Conservation (phyloP, 1,140 invertebrate genomes). For the Heliconius hermathena region DNA sequence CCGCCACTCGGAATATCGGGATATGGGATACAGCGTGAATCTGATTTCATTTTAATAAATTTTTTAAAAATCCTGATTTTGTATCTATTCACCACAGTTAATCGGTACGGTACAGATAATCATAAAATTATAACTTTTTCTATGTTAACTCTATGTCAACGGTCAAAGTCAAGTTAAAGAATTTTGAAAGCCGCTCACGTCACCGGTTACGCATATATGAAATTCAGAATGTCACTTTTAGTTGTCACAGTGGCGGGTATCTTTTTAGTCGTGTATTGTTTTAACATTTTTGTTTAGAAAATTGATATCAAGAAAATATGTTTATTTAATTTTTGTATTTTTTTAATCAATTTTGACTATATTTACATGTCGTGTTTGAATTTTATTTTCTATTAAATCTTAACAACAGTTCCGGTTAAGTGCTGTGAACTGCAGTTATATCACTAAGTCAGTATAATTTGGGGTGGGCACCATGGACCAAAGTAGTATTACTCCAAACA, state of each 20-base stretch:
- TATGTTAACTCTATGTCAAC: constrained; percentile 12
- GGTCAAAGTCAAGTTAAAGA: constrained; percentile 17
- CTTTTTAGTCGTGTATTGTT: constrained; percentile 33
- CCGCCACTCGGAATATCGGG: too few relatives aligned
- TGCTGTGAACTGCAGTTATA: constrained; percentile 45
- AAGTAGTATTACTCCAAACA: constrained; percentile 80
- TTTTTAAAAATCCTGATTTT: too few relatives aligned
- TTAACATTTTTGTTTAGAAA: constrained; percentile 16
- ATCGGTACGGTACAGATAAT: background rate
- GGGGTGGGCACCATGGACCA: constrained; percentile 78
- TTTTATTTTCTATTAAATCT: constrained; percentile 12
- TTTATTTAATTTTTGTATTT: background rate
- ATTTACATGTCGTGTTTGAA: background rate
- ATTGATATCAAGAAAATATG: background rate
- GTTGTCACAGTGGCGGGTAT: constrained; percentile 35
- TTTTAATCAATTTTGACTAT: background rate
- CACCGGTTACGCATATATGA: constrained; percentile 9
- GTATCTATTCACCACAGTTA: too few relatives aligned
- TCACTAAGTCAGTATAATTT: constrained; percentile 41
- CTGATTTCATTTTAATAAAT: too few relatives aligned
- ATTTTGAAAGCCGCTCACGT: constrained; percentile 18
- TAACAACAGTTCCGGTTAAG: constrained; percentile 38
- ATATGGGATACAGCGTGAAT: too few relatives aligned
- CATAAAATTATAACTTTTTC: background rate
- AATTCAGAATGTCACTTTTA: background rate